A percentile compares a stretch with the other conserved stretches of the same genome.
Evolutionary conservation across 2,888 invertebrate genomes (phyloP).

Genomic region (Hecatera dysodea): DNA sequence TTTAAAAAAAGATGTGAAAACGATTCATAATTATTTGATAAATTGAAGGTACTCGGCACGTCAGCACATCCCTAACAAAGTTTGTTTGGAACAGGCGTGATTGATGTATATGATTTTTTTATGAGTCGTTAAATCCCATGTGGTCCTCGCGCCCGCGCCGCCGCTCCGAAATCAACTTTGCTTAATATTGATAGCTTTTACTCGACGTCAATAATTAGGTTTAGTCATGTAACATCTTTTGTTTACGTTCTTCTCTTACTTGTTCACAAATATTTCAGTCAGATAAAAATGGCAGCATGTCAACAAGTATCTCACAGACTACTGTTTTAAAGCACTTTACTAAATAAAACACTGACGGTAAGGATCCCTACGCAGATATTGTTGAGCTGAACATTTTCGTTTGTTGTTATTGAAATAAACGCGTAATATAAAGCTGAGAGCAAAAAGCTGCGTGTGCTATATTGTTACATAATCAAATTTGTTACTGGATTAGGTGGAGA

Average conservation of each 20-base stretch:
- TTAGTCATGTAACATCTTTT: constrained; percentile 33
- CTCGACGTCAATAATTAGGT: constrained; percentile 53
- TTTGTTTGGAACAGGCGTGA: constrained; percentile 68
- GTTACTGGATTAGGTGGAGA: constrained; percentile 88
- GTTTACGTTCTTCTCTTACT: constrained; percentile 8
- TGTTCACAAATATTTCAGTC: constrained; percentile 19
- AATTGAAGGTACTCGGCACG: constrained; percentile 63
- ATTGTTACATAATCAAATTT: constrained; percentile 88
- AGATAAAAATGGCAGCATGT: constrained; percentile 26
- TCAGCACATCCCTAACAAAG: constrained; percentile 65
- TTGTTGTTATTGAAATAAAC: constrained; percentile 64
- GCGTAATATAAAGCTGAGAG: constrained; percentile 61
- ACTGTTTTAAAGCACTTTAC: constrained; percentile 37
- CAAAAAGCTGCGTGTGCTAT: constrained; percentile 74
- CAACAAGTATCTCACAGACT: constrained; percentile 39
- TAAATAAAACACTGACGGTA: constrained; percentile 49
- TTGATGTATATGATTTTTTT: constrained; percentile 71
- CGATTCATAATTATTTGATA: constrained; percentile 67
- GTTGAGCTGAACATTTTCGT: constrained; percentile 44
- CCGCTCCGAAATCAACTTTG: constrained; percentile 61
- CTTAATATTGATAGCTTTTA: constrained; percentile 65
- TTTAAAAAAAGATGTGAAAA: constrained; percentile 67
- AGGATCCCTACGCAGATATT: constrained; percentile 34
- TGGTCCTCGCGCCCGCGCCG: constrained; percentile 53
- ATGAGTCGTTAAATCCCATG: constrained; percentile 69